Conservation (phyloP, 2,888 invertebrate species). For the Tridacna gigas region DNA sequence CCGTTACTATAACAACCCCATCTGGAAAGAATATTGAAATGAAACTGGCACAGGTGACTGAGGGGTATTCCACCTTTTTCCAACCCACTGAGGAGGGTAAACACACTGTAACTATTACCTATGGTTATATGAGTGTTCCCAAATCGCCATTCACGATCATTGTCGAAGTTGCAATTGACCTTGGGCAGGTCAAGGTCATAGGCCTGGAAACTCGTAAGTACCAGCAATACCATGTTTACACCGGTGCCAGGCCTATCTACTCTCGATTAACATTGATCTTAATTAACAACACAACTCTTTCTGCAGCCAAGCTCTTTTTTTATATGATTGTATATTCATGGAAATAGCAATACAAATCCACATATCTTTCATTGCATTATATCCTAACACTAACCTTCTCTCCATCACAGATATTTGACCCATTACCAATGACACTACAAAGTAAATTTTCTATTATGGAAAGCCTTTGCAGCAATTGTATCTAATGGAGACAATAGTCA, state of each 20-base stretch:
- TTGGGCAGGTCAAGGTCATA: slow-evolving; percentile 93
- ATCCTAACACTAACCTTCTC: too few species aligned
- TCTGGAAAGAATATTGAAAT: slow-evolving; percentile 88
- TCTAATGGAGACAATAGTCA: too few species aligned
- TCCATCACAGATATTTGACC: too few species aligned
- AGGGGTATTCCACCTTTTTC: slow-evolving; percentile 87
- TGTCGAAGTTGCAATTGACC: slow-evolving; percentile 87
- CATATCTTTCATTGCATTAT: too few species aligned
- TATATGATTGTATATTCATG: not conserved
- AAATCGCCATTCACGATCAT: slow-evolving; percentile 84
- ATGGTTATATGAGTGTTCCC: slow-evolving; percentile 84
- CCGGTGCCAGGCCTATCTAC: not conserved
- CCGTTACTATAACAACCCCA: slow-evolving; percentile 77
- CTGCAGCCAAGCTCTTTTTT: too few species aligned
- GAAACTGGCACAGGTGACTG: slow-evolving; percentile 90
- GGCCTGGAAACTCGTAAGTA: slow-evolving; percentile 94
- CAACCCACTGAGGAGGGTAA: slow-evolving; percentile 83
- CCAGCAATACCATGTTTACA: not conserved
- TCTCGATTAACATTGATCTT: not conserved
- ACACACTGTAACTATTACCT: slow-evolving; percentile 83
- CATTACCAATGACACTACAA: too few species aligned
- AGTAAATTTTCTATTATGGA: too few species aligned
- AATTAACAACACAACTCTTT: not conserved
- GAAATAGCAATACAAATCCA: not conserved
- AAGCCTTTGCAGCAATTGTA: too few species aligned